Conservation (phyloP, 1,140 invertebrate genomes). For the Lasaia peninsularis region DNA sequence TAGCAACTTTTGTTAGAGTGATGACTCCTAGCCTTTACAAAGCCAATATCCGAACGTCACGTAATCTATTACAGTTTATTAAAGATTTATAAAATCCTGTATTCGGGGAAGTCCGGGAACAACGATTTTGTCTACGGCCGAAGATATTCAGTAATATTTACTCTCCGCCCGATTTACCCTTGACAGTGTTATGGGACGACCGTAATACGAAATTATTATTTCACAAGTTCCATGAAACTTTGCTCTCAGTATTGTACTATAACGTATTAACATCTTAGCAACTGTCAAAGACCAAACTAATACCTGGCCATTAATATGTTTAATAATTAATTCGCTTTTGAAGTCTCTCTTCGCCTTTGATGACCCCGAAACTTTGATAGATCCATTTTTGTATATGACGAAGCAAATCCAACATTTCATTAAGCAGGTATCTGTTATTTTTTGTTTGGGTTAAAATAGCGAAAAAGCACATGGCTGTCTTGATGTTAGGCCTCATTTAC, state of each 20-base stretch:
- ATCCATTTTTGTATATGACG: no score
- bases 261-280: neutral
- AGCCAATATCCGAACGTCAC: neutral
- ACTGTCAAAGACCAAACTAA: neutral
- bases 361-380: no score
- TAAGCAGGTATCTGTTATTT: no score
- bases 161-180: neutral
- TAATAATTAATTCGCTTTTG: neutral
- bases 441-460: no score
- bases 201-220: conserved; percentile 6
- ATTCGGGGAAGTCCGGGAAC: neutral
- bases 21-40: neutral
- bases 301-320: neutral
- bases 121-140: neutral
- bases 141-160: neutral
- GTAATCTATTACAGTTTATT: conserved; percentile 10
- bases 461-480: no score
- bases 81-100: conserved; percentile 6
- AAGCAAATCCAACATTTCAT: no score
- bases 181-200: neutral
- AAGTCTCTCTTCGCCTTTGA: no score
- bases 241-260: neutral
- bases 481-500: no score
- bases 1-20: no score
- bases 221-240: conserved; percentile 5